A percentile compares a stretch with the other conserved stretches of the same genome.
phyloP scores from a whole-genome alignment of 1,140 invertebrate species.

The Zaprionus camerounensis region DNA sequence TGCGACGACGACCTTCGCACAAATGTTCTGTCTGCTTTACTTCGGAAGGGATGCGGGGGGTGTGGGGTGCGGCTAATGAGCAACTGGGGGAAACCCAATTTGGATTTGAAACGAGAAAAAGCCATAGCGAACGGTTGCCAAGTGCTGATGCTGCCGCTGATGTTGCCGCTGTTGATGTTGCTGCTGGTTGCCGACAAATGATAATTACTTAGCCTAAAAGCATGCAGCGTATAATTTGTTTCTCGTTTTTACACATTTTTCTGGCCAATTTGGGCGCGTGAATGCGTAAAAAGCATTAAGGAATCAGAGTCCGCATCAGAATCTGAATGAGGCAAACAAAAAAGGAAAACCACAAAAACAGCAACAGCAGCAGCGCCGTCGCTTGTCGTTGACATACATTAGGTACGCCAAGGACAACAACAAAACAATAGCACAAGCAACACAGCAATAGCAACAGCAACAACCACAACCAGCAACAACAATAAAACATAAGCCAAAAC shows the following conservation, averaged over 20 bases:
- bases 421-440: slow-evolving; percentile 33
- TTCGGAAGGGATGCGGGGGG: neutral
- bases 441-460: neutral
- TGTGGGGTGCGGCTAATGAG: slow-evolving; percentile 58
- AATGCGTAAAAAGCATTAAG: slow-evolving; percentile 70
- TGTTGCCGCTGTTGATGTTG: slow-evolving; percentile 30
- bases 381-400: slow-evolving; percentile 73
- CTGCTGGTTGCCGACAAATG: slow-evolving; percentile 60
- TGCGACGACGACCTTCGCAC: slow-evolving; percentile 44
- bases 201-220: slow-evolving; percentile 67
- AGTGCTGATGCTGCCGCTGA: slow-evolving; percentile 16
- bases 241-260: slow-evolving; percentile 40
- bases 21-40: slow-evolving; percentile 50
- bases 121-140: slow-evolving; percentile 19
- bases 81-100: slow-evolving; percentile 56
- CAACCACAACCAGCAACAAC: slow-evolving; percentile 44
- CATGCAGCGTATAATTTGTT: slow-evolving; percentile 51
- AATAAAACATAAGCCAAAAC: slow-evolving; percentile 67
- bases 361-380: slow-evolving; percentile 31
- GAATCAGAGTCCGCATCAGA: slow-evolving; percentile 36
- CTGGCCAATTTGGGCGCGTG: slow-evolving; percentile 71
- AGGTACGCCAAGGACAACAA: slow-evolving; percentile 69
- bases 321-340: slow-evolving; percentile 29
- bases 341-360: slow-evolving; percentile 38
- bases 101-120: slow-evolving; percentile 40